phyloP scores from a whole-genome alignment of 2,888 invertebrate species.

The Pollenia labialis region DNA sequence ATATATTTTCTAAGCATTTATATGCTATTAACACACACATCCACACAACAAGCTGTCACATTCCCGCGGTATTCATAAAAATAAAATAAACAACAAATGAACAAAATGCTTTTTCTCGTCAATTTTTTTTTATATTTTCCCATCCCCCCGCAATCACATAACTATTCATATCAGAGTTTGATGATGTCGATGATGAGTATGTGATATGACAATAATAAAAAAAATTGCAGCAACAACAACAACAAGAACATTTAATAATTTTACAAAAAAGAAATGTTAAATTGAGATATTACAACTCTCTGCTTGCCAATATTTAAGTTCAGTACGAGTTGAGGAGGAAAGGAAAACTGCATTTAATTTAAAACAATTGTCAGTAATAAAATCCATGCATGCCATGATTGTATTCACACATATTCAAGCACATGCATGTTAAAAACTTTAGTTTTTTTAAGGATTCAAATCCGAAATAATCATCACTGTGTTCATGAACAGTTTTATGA shows the following conservation, averaged over 20 bases:
- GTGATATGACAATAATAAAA: constrained; percentile 65
- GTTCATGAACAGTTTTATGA: not conserved
- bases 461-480: not conserved
- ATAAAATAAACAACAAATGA: constrained; percentile 50
- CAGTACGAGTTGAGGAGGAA: not conserved
- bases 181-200: constrained; percentile 57
- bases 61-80: constrained; percentile 82
- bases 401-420: constrained; percentile 15
- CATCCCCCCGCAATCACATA: constrained; percentile 38
- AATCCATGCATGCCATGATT: constrained; percentile 69
- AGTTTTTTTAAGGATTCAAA: constrained; percentile 9
- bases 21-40: constrained; percentile 42
- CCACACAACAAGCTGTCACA: constrained; percentile 81
- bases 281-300: constrained; percentile 17
- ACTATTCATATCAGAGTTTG: constrained; percentile 47
- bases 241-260: constrained; percentile 4
- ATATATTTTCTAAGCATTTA: constrained; percentile 34
- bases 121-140: constrained; percentile 20
- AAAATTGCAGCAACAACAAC: constrained; percentile 52
- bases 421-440: constrained; percentile 3
- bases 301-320: not conserved
- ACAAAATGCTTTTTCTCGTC: constrained; percentile 29
- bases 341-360: constrained; percentile 69
- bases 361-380: constrained; percentile 78
- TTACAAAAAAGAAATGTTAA: constrained; percentile 25